A percentile compares a stretch with the other conserved stretches of the same genome.
These are phyloP conservation scores for Bergia sp. DNA, from an alignment of 92 coral and sea anemone species.

Conservation along the genomic window DNA sequence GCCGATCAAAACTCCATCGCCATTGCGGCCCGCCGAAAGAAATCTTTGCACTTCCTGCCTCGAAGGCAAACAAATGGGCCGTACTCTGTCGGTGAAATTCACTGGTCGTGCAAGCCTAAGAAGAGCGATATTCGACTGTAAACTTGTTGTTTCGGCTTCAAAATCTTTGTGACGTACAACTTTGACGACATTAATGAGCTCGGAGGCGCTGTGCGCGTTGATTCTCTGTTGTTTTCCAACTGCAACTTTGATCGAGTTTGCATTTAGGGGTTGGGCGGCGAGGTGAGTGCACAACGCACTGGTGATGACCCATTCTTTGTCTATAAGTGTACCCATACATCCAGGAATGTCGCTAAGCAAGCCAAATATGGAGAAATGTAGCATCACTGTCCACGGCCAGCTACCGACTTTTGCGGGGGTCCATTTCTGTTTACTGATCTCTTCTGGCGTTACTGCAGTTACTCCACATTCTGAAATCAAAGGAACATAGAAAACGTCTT, in stretches of 20 bases:
- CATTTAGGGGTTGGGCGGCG: conserved; percentile 45
- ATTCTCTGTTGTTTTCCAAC: conserved; percentile 72
- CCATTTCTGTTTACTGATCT: conserved; percentile 64
- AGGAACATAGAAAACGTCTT: neutral
- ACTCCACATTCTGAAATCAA: conserved; percentile 83
- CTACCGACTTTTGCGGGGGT: conserved; percentile 53
- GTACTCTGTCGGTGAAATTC: conserved; percentile 64
- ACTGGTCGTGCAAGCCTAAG: conserved; percentile 75
- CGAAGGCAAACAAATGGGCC: conserved; percentile 87
- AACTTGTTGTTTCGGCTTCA: conserved; percentile 48
- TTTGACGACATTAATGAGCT: conserved; percentile 60
- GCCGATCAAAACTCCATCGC: conserved; percentile 77
- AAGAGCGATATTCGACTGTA: conserved; percentile 80
- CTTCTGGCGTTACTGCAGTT: conserved; percentile 49
- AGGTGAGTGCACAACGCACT: conserved; percentile 77
- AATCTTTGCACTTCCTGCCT: conserved; percentile 55
- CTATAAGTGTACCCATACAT: conserved; percentile 89
- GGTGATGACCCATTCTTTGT: conserved; percentile 86
- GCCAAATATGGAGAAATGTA: conserved; percentile 57
- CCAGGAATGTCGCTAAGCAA: conserved; percentile 61
- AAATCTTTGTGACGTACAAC: conserved; percentile 73
- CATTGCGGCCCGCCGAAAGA: conserved; percentile 45
- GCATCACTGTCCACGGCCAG: conserved; percentile 91
- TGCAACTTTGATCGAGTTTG: conserved; percentile 64
- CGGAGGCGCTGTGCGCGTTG: conserved; percentile 43